Evolutionary conservation across 2,797 vertebrate genomes (phyloP).

Genomic region (Lacerta agilis): DNA sequence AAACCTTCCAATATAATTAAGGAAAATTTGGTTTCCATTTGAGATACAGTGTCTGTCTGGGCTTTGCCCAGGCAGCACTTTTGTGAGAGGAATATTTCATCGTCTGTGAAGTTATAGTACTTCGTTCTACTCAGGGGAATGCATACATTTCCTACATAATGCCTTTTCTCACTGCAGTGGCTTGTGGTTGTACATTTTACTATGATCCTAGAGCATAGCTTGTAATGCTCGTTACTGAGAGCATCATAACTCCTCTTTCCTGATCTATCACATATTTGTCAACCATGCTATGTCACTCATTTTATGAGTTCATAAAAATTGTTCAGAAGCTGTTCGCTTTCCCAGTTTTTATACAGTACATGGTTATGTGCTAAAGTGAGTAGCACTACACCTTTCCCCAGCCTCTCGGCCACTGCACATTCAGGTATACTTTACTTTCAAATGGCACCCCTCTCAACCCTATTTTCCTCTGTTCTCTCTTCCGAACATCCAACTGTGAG

Average conservation of each 20-base stretch:
- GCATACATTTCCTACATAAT: neutral
- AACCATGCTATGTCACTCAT: neutral
- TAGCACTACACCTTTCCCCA: neutral
- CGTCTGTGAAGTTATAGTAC: neutral
- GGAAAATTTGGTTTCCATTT: neutral
- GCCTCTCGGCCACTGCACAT: neutral
- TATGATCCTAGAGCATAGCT: neutral
- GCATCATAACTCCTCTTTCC: neutral
- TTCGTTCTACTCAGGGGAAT: neutral
- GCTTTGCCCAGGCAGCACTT: neutral
- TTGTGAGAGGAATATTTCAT: too few relatives aligned
- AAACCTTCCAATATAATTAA: neutral
- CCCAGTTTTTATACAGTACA: neutral
- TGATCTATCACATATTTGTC: neutral
- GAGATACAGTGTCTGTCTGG: neutral
- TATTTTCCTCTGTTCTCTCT: neutral
- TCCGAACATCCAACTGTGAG: neutral
- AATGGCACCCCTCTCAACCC: neutral
- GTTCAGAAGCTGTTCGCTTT: neutral
- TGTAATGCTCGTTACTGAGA: neutral
- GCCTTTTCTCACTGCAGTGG: neutral
- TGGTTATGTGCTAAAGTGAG: neutral
- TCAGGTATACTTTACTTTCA: neutral
- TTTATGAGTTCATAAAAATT: neutral
- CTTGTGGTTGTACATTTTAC: neutral